A percentile compares a stretch with the other conserved stretches of the same genome.
Conservation (phyloP, 2,797 vertebrate genomes). For the Menidia menidia region DNA sequence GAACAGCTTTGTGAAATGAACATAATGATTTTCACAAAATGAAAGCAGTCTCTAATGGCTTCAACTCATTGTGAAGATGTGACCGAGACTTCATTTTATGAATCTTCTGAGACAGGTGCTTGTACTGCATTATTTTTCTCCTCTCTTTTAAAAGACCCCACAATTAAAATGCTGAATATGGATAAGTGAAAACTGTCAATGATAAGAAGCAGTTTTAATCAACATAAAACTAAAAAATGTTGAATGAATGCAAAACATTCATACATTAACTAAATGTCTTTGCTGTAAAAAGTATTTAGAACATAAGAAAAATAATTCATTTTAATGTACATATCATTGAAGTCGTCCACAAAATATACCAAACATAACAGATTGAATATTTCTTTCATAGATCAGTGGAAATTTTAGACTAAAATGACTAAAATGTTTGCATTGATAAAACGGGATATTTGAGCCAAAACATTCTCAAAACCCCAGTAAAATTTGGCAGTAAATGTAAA, state of each 20-base stretch:
- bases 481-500: too few relatives aligned
- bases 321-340: too few relatives aligned
- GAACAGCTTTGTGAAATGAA: conserved; percentile 32
- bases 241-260: not conserved
- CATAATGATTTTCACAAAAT: conserved; percentile 41
- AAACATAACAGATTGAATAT: too few relatives aligned
- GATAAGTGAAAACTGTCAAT: conserved; percentile 18
- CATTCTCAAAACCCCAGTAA: too few relatives aligned
- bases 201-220: not conserved
- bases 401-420: too few relatives aligned
- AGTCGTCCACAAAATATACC: too few relatives aligned
- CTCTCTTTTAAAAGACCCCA: conserved; percentile 10
- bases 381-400: too few relatives aligned
- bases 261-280: not conserved
- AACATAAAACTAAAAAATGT: not conserved
- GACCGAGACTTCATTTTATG: conserved; percentile 28
- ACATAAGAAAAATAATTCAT: too few relatives aligned
- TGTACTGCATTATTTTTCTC: conserved; percentile 7
- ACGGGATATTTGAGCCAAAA: too few relatives aligned
- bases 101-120: conserved; percentile 33
- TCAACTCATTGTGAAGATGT: conserved; percentile 41
- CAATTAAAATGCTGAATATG: conserved; percentile 29
- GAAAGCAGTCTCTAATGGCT: conserved; percentile 32
- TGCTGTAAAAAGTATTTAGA: too few relatives aligned
- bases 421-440: too few relatives aligned